Percentiles rank a stretch among this genome's conserved stretches.
Evolutionary conservation across 2,113 vertebrate species (phyloP).

Genomic region (Lonchura striata): DNA sequence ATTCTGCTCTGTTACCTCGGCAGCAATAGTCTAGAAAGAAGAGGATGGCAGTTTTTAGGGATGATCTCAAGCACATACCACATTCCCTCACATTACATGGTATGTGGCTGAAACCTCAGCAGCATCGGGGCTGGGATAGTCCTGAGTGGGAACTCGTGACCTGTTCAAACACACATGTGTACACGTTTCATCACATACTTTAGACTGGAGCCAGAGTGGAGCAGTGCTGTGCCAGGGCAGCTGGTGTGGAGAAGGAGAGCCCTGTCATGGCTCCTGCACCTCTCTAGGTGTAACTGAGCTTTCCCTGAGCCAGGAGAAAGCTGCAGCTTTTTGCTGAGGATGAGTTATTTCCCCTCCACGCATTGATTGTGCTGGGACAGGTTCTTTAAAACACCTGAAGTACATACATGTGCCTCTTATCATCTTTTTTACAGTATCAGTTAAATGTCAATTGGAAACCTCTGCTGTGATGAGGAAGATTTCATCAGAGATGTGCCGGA

Average conservation of each 20-base stretch:
- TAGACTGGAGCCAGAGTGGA: not conserved
- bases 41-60: not conserved
- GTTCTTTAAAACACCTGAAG: not conserved
- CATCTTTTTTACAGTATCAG: not conserved
- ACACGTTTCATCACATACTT: not conserved
- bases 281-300: not conserved
- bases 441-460: conserved; percentile 66
- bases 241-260: not conserved
- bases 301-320: not conserved
- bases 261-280: not conserved
- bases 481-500: conserved; percentile 92
- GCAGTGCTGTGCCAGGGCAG: not conserved
- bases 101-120: not conserved
- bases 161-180: rapidly evolving
- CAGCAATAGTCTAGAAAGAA: conserved; percentile 83
- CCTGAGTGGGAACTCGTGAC: not conserved
- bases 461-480: conserved; percentile 94
- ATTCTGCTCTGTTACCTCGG: conserved; percentile 89
- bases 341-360: not conserved
- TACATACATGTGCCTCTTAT: not conserved
- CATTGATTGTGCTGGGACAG: not conserved
- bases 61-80: not conserved
- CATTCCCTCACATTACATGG: not conserved
- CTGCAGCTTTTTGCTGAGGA: not conserved
- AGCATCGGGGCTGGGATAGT: not conserved